These are phyloP conservation scores for Caenorhabditis parvicauda DNA, from an alignment of 2,888 invertebrate genomes.

Conservation along the genomic window DNA sequence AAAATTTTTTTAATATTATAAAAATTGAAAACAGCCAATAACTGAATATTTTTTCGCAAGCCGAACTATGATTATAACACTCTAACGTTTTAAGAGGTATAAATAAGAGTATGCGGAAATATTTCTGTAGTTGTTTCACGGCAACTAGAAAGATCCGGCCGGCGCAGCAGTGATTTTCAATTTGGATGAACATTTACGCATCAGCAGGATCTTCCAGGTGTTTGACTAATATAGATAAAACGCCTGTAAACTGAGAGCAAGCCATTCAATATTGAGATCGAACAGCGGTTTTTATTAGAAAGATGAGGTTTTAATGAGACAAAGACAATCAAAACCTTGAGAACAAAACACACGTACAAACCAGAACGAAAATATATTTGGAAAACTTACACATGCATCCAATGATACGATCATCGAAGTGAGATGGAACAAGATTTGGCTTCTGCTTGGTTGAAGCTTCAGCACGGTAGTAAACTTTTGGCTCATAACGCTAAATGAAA, in stretches of 20 bases:
- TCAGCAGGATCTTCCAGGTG: too few relatives aligned
- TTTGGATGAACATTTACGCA: too few relatives aligned
- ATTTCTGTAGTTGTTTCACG: too few relatives aligned
- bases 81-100: background rate
- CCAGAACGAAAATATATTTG: background rate
- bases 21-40: background rate
- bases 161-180: too few relatives aligned
- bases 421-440: slow-evolving; percentile 87
- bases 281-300: too few relatives aligned
- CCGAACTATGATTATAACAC: background rate
- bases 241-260: too few relatives aligned
- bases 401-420: slow-evolving; percentile 82
- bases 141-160: too few relatives aligned
- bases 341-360: too few relatives aligned
- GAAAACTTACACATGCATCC: slow-evolving; percentile 79
- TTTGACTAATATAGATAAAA: too few relatives aligned
- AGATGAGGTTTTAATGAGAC: too few relatives aligned
- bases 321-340: too few relatives aligned
- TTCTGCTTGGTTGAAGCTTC: slow-evolving; percentile 75
- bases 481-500: slow-evolving; percentile 58
- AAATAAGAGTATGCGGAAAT: background rate
- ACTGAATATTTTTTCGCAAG: background rate
- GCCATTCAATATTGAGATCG: too few relatives aligned
- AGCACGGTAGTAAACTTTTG: slow-evolving; percentile 61
- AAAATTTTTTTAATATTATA: background rate